Base-by-base conservation (phyloP, 2,888 invertebrate species). In the Nomada fucata region DNA sequence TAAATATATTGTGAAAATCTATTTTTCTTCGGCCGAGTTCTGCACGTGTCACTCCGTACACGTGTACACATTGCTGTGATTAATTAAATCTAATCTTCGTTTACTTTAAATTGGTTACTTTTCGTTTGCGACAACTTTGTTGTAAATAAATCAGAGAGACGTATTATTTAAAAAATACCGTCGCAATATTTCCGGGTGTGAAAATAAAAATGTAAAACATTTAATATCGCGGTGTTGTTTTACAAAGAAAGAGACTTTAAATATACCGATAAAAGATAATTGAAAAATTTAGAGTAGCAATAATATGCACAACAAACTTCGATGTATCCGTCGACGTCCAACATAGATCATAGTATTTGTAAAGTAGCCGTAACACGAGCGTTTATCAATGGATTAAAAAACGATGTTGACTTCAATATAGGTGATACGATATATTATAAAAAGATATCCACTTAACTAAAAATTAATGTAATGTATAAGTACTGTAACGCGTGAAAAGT, bases 311-410 rank as follows among this genome's bases (percentile, higher is more conserved):
- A 83, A 83, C 60, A 89, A 74, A 72, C 82, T 85, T 88, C 80
- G 70, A 88, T 88, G 85, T 88, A 89, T 71, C 75, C 79, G 82
- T 61, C 83, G 74, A 90, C 89, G 90, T 89, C 88, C 90, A 90
- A 82, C 80, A 71, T 84, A 80, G 68, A 57, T 63, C 80, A 63
- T 85, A 84, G 82, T 72, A 59, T 68, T 70, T 69, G 79, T 76
- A 76, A 70, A 83, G 76, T 83, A 79, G 82, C 29, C 60, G n/a
- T 70, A 79, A 68, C 63, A 68, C 65, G 71, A 80, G 53, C 64
- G 76, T 83, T 50, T 69, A 69, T 55, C 67, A 69, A 65, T 55
- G 23, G 70, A 52, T 68, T 78, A 68, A 59, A 55, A n/a, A 67
- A 67, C 26, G 18, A 74, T 63, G 55, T 76, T 79, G 15, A 61